These are phyloP conservation scores for Dryomyza anilis DNA, from an alignment of 2,888 invertebrate genomes.

Conservation along the genomic window DNA sequence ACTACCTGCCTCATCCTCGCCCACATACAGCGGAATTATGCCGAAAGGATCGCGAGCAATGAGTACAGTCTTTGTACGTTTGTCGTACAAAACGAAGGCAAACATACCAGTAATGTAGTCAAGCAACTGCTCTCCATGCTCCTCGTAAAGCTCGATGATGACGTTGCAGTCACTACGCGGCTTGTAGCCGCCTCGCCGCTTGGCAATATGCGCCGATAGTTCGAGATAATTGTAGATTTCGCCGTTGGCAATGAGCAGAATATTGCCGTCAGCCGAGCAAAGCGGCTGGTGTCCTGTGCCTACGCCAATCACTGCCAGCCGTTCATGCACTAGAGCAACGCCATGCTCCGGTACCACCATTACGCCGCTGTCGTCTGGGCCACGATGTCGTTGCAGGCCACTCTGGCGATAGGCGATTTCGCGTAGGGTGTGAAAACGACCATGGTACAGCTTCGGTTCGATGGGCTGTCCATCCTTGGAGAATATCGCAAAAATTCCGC, in stretches of 20 bases:
- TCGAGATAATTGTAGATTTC: constrained; percentile 60
- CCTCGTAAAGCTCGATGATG: constrained; percentile 55
- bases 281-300: constrained; percentile 57
- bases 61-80: constrained; percentile 47
- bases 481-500: constrained; percentile 60
- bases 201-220: constrained; percentile 51
- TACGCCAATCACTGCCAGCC: constrained; percentile 55
- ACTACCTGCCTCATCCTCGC: constrained; percentile 54
- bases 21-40: constrained; percentile 60
- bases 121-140: constrained; percentile 50
- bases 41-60: constrained; percentile 60
- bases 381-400: constrained; percentile 56
- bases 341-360: constrained; percentile 49
- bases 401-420: constrained; percentile 58
- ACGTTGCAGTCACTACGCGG: constrained; percentile 60
- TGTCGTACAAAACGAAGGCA: constrained; percentile 57
- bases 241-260: constrained; percentile 57
- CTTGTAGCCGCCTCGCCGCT: constrained; percentile 48
- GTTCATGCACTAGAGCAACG: constrained; percentile 56
- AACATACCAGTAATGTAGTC: constrained; percentile 58
- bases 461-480: constrained; percentile 50
- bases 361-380: constrained; percentile 58
- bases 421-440: constrained; percentile 47
- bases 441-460: constrained; percentile 41
- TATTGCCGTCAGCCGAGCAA: constrained; percentile 47